Conservation (phyloP, 2,113 vertebrate genomes). For the Otocyon megalotis region DNA sequence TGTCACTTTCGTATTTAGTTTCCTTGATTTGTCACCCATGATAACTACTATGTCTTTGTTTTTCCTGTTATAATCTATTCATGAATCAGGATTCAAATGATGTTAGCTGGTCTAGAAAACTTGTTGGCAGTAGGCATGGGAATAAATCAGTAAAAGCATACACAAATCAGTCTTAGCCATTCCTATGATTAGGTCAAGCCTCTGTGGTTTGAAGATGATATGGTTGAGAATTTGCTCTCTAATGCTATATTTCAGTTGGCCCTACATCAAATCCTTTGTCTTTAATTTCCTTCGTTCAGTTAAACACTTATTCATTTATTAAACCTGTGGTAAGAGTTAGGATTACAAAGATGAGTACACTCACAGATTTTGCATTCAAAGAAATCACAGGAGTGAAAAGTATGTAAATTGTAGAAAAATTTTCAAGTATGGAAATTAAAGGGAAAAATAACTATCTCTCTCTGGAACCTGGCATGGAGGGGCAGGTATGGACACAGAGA, state of each 20-base stretch:
- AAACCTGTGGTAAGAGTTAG: neutral
- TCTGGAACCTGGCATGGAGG: neutral
- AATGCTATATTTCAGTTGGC: neutral
- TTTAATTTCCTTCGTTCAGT: neutral
- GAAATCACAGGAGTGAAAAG: neutral
- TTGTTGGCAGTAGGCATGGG: neutral
- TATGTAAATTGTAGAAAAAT: neutral
- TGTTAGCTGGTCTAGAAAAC: neutral
- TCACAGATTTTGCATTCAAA: neutral
- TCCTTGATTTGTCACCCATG: neutral
- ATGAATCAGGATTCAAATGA: too few relatives aligned
- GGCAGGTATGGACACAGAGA: neutral
- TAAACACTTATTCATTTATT: neutral
- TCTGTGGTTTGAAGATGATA: neutral
- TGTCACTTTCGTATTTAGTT: neutral
- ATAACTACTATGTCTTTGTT: neutral
- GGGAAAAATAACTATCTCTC: neutral
- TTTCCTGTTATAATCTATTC: neutral
- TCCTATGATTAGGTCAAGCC: neutral
- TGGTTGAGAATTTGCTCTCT: neutral
- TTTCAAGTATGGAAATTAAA: neutral
- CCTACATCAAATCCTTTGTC: neutral
- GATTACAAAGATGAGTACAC: neutral
- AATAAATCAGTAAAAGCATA: neutral
- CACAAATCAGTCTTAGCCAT: neutral